Conservation (phyloP, 2,113 vertebrate species). For the Chamaetylas fuelleborni region DNA sequence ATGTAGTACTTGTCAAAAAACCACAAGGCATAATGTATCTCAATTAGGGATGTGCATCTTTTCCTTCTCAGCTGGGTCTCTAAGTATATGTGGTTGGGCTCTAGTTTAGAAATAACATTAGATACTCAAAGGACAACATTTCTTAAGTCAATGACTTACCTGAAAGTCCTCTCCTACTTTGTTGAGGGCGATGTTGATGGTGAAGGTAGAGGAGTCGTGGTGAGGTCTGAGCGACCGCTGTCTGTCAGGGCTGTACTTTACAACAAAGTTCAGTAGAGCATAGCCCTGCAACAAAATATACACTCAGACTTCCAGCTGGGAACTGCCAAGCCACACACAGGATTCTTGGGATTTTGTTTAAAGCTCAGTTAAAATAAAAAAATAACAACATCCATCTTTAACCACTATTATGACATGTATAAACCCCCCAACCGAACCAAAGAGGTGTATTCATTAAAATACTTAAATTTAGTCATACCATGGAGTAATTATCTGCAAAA, state of each 20-base stretch:
- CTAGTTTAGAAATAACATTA: not conserved
- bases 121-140: not conserved
- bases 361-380: not conserved
- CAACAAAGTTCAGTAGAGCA: conserved; percentile 95
- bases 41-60: not conserved
- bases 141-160: conserved; percentile 63
- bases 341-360: not conserved
- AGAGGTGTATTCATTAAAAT: not conserved
- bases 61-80: not conserved
- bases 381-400: not conserved
- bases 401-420: accelerated
- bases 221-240: conserved; percentile 89
- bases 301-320: not conserved
- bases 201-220: conserved; percentile 97
- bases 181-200: conserved; percentile 97
- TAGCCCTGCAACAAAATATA: conserved; percentile 76
- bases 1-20: not conserved
- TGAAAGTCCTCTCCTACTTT: conserved; percentile 90
- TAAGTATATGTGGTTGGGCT: not conserved
- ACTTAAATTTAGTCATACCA: not conserved
- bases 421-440: not conserved
- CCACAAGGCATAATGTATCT: accelerated
- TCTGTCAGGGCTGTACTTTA: conserved; percentile 91
- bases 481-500: not conserved
- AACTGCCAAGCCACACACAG: not conserved